Base-by-base conservation (phyloP, 2,888 invertebrate genomes). In the Nymphalis polychloros region DNA sequence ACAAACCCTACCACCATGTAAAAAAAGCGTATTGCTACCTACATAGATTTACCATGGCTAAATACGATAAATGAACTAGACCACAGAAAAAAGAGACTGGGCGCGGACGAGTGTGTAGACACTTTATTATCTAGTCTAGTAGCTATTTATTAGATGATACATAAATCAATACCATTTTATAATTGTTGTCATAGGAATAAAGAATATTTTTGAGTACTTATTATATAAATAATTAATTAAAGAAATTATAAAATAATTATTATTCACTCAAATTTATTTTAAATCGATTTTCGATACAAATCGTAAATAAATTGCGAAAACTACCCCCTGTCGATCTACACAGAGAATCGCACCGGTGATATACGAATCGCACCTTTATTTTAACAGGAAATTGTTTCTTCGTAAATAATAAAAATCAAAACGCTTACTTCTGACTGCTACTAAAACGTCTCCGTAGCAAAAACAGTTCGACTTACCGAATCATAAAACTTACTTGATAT, bases 331-430 rank as follows among this genome's bases (percentile, higher is more conserved):
- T 63, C 41, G 67, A 53, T 67, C 60, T 41, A 50, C 61, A 72
- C 62, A 63, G 46, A 46, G 59, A 64, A 59, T 70, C 67, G 75
- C 76, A 78, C 80, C 80, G 77, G 83, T 85, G 85, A 78, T 79
- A 81, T 80, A 75, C 83, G 73, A 76, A 62, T 74, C 75, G 77
- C 69, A 66, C 77, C 77, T 77, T 79, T 77, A 77, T 70, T 81
- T 78, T 76, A 78, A 83, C 84, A 85, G 85, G 86, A 87, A 86
- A 86, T 87, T 82, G 81, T 84, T 82, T 84, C 77, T 73, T 73
- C 72, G 78, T 78, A 83, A 84, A 85, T 83, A 84, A 81, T 73
- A 77, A 83, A 83, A 79, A 76, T 73, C 73, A 79, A 79, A 75
- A 60, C 71, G 52, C 66, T 77, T 73, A 78, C 77, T 77, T 81